Evolutionary conservation across 2,113 vertebrate genomes (phyloP).

Genomic region (Butorides virescens): DNA sequence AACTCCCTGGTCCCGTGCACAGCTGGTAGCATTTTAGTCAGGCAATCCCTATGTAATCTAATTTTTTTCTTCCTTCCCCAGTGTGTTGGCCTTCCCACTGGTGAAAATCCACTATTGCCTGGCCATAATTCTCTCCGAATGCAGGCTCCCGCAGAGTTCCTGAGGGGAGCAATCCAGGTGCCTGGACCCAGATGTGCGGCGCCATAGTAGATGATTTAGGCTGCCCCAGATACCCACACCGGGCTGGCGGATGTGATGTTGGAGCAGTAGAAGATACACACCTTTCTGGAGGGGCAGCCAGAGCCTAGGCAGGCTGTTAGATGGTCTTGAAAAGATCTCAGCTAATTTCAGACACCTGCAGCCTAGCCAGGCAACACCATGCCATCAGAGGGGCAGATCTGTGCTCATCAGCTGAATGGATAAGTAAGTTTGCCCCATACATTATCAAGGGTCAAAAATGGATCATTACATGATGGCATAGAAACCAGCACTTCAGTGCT

Average conservation of each 20-base stretch:
- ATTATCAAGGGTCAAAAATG: not conserved
- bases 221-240: rapidly evolving
- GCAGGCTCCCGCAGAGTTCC: not conserved
- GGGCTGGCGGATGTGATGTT: not conserved
- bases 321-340: not conserved
- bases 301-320: not conserved
- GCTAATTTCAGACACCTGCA: not conserved
- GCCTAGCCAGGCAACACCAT: not conserved
- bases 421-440: not conserved
- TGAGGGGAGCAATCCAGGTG: not conserved
- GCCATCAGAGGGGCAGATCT: not conserved
- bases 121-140: not conserved
- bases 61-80: slow-evolving; percentile 43
- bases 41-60: not conserved
- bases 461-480: not conserved
- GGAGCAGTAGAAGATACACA: not conserved
- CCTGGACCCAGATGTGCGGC: not conserved
- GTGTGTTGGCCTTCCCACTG: not conserved
- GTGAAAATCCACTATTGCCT: not conserved
- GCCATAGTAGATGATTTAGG: not conserved
- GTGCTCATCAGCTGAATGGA: not conserved
- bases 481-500: not conserved
- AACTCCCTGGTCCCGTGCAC: not conserved
- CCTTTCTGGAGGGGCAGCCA: not conserved
- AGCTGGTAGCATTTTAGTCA: slow-evolving; percentile 51